A percentile compares a stretch with the other conserved stretches of the same genome.
Evolutionary conservation across 2,888 invertebrate genomes (phyloP).

Genomic region (Rhagonycha lutea): DNA sequence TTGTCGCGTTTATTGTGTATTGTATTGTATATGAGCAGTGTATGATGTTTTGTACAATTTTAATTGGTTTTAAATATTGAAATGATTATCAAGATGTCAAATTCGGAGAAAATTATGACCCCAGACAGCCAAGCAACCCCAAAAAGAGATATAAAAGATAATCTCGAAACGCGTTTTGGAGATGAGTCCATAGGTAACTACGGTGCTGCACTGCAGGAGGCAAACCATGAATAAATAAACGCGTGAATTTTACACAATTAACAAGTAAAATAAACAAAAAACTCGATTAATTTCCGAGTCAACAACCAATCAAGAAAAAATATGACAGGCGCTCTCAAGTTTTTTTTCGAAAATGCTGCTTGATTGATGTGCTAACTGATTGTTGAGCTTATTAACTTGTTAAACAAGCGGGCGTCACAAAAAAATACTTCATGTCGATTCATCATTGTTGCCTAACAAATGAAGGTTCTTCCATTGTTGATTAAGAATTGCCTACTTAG

Average conservation of each 20-base stretch:
- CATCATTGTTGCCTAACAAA: constrained; percentile 51
- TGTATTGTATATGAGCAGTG: neutral
- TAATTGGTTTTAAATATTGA: constrained; percentile 38
- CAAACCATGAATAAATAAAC: constrained; percentile 57
- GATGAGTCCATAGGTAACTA: constrained; percentile 49
- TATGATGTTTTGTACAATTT: constrained; percentile 14
- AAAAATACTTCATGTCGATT: constrained; percentile 44
- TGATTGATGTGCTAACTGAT: constrained; percentile 56
- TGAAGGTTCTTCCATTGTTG: constrained; percentile 49
- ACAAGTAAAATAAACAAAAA: constrained; percentile 57
- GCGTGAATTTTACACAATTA: constrained; percentile 59
- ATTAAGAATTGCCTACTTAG: constrained; percentile 51
- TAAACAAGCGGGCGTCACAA: constrained; percentile 49
- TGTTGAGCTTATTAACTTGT: constrained; percentile 57
- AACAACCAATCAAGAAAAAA: constrained; percentile 55
- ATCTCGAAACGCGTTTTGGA: constrained; percentile 46
- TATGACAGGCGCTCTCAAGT: constrained; percentile 46
- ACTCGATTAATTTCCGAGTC: constrained; percentile 53
- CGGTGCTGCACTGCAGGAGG: constrained; percentile 51
- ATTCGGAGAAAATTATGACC: constrained; percentile 45
- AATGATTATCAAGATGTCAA: constrained; percentile 50
- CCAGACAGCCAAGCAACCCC: constrained; percentile 35
- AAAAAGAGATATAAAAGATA: constrained; percentile 37
- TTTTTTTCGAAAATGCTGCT: constrained; percentile 18
- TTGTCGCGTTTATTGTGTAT: neutral